Conservation (phyloP, 2,888 invertebrate species). For the Drosophila siamana region DNA sequence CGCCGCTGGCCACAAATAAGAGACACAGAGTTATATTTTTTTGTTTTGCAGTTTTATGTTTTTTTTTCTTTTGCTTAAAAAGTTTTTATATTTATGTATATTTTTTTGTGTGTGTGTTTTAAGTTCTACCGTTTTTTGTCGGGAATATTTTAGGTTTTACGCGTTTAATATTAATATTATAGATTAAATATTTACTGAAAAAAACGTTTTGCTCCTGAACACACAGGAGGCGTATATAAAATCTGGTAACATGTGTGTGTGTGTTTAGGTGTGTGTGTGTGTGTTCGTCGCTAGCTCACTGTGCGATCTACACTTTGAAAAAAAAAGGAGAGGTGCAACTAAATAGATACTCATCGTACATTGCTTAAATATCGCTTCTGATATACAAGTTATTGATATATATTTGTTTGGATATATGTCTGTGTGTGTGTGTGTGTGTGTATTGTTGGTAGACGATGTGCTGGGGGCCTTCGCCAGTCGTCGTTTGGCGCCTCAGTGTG, state of each 20-base stretch:
- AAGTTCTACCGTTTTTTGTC: constrained; percentile 10
- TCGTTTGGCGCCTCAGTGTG: neutral
- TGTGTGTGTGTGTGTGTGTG: no score
- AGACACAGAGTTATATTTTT: neutral
- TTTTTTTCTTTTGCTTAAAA: constrained; percentile 14
- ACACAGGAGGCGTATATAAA: neutral
- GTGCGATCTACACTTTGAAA: constrained; percentile 2
- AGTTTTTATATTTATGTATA: constrained; percentile 7
- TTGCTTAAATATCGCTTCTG: neutral
- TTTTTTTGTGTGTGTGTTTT: constrained; percentile 21
- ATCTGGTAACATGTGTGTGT: constrained; percentile 19
- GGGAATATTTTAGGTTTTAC: constrained; percentile 13
- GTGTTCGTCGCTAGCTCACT: neutral
- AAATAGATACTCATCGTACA: no score
- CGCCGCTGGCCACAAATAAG: neutral
- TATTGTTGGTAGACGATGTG: neutral
- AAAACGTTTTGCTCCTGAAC: constrained; percentile 12
- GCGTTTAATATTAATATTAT: constrained; percentile 5
- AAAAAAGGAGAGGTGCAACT: constrained; percentile 11
- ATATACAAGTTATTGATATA: neutral
- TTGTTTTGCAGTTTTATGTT: constrained; percentile 13
- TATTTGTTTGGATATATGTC: neutral
- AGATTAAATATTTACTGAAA: constrained; percentile 11
- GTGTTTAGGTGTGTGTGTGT: neutral
- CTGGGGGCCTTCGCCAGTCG: neutral